Evolutionary conservation across 2,797 vertebrate genomes (phyloP).

Genomic region (Pseudomugil tenellus): DNA sequence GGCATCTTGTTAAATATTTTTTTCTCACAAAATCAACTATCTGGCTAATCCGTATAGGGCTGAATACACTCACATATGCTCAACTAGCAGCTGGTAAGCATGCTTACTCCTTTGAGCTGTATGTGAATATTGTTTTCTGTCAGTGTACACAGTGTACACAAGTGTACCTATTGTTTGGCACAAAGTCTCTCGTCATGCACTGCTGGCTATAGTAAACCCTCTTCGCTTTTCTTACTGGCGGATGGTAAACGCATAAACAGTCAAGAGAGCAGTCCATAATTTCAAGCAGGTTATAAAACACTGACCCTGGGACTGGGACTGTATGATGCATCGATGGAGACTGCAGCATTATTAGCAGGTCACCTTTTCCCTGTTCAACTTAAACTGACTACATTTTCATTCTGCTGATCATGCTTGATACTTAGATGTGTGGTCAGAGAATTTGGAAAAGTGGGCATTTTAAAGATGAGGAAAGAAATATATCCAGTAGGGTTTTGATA

Average conservation of each 20-base stretch:
- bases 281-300: slow-evolving; percentile 28
- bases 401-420: slow-evolving; percentile 25
- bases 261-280: slow-evolving; percentile 34
- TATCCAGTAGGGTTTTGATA: background rate
- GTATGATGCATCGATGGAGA: background rate
- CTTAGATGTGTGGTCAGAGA: slow-evolving; percentile 1
- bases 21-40: background rate
- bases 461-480: background rate
- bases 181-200: slow-evolving; percentile 25
- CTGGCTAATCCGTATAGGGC: background rate
- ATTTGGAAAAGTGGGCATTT: background rate
- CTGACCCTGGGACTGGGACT: slow-evolving; percentile 35
- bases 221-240: slow-evolving; percentile 2
- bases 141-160: no score
- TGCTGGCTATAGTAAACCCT: slow-evolving; percentile 14
- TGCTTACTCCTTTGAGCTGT: background rate
- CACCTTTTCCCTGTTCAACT: slow-evolving; percentile 28
- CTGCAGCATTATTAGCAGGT: slow-evolving; percentile 6
- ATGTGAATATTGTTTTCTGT: background rate
- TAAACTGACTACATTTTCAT: slow-evolving; percentile 17
- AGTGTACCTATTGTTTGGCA: background rate
- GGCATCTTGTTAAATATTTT: no score
- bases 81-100: background rate
- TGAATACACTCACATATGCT: background rate
- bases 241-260: slow-evolving; percentile 20